phyloP scores from a whole-genome alignment of 2,113 vertebrate genomes.

The Clarias batrachus region DNA sequence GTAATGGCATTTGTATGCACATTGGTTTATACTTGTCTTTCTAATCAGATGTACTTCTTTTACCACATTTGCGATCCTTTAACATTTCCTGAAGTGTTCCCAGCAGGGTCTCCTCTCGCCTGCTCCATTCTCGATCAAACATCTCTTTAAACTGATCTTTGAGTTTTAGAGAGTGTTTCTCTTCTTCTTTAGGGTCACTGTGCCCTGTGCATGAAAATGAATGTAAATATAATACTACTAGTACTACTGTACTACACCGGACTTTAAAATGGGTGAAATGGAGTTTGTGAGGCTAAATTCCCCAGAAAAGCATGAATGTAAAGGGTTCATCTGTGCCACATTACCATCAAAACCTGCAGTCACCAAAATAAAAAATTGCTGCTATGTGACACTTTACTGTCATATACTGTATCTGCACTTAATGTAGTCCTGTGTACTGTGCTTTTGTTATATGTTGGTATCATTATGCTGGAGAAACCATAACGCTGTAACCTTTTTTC shows the following conservation, averaged over 20 bases:
- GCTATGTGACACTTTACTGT: too few relatives aligned
- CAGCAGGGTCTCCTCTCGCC: slow-evolving; percentile 16
- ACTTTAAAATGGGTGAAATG: not conserved
- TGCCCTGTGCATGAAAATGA: not conserved
- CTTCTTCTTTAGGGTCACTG: not conserved
- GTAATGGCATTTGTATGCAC: not conserved
- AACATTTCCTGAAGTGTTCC: slow-evolving; percentile 12
- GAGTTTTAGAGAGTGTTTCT: not conserved
- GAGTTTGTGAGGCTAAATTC: not conserved
- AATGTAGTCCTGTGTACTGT: too few relatives aligned
- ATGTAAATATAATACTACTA: not conserved
- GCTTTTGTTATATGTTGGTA: too few relatives aligned
- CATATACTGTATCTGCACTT: too few relatives aligned
- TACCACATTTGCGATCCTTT: not conserved
- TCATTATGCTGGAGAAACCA: too few relatives aligned
- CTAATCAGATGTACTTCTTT: not conserved
- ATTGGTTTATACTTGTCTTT: not conserved
- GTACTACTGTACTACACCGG: not conserved
- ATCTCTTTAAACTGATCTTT: not conserved
- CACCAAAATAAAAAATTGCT: too few relatives aligned
- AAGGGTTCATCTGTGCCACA: too few relatives aligned
- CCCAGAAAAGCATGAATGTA: too few relatives aligned
- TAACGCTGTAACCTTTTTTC: too few relatives aligned
- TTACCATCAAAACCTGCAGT: too few relatives aligned
- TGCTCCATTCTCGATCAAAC: slow-evolving; percentile 17